Base-by-base conservation (phyloP, 37 sponge, comb jelly and placozoan species). In the Amphimedon queenslandica region DNA sequence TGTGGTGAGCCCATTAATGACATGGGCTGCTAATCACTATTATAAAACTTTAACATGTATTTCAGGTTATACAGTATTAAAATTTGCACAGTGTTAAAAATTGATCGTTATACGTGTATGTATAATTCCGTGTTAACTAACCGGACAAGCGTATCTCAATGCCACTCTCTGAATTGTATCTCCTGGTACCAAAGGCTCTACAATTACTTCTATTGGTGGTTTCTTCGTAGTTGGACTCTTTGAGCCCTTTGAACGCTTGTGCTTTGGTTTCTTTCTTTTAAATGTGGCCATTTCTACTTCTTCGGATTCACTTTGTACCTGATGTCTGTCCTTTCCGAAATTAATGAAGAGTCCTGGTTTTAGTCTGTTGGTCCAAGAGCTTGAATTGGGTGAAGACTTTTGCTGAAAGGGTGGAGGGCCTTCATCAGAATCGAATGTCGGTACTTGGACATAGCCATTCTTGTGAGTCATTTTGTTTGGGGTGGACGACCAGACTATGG, bases 121-220 rank as follows among this genome's bases (percentile, higher is more conserved):
- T n/a, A n/a, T n/a, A n/a, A n/a, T n/a, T n/a, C n/a, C n/a, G n/a
- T n/a, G n/a, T n/a, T 6, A 23, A 82, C 87, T 83, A 37, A 89
- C 89, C 37, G 74, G 72, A 28, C 77, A 77, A 32, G 69, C 63
- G 58, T 90, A 90, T 73, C 91, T 71, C 41, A 90, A 65, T 4
- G 91, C 78, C 57, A 90, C 78, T 53, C 87, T 73, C 33, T 82
- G 91, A 16, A 85, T 20, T 10, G 83, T 90, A 27, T 90, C 91
- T 16, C 79, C 91, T 37, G 69, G 69, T 40, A 63, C 74, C 36
- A 90, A 31, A 23, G 78, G 82, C 57, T 90, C 91, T 63, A 82
- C 86, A 10, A 84, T 73, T 18, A 72, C 18, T 33, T 34, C 34
- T 5, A 56, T 38, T 42, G 57, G 73, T 1, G 38, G 24, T 24